phyloP scores from a whole-genome alignment of 2,113 vertebrate genomes.

The Noctilio leporinus region DNA sequence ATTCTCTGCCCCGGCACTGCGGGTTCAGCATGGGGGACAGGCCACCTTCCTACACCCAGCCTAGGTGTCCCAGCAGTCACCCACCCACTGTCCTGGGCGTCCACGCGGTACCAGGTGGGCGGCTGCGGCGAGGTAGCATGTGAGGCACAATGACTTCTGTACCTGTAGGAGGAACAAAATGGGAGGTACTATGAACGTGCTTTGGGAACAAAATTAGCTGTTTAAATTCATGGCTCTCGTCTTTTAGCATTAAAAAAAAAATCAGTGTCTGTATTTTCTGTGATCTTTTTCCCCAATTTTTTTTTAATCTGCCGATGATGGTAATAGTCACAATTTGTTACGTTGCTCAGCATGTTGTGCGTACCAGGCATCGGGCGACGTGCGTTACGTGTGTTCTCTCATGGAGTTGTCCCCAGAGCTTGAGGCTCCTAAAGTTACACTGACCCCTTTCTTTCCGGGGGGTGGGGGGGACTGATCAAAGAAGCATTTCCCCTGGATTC shows the following conservation, averaged over 20 bases:
- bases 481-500: background rate
- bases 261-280: background rate
- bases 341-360: background rate
- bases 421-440: too few relatives aligned
- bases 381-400: background rate
- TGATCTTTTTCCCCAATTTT: background rate
- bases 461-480: background rate
- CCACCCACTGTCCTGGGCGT: background rate
- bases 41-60: background rate
- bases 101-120: background rate
- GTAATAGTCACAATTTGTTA: background rate
- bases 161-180: background rate
- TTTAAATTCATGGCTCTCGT: background rate
- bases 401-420: background rate
- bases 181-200: background rate
- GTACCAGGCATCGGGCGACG: background rate
- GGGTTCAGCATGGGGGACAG: rapidly evolving
- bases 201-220: background rate
- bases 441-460: background rate
- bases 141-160: background rate
- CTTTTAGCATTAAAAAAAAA: background rate
- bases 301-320: background rate
- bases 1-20: too few relatives aligned
- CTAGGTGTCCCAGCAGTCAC: background rate
- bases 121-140: background rate